Base-by-base conservation (phyloP, 1,140 invertebrate species). In the Sinella curviseta region DNA sequence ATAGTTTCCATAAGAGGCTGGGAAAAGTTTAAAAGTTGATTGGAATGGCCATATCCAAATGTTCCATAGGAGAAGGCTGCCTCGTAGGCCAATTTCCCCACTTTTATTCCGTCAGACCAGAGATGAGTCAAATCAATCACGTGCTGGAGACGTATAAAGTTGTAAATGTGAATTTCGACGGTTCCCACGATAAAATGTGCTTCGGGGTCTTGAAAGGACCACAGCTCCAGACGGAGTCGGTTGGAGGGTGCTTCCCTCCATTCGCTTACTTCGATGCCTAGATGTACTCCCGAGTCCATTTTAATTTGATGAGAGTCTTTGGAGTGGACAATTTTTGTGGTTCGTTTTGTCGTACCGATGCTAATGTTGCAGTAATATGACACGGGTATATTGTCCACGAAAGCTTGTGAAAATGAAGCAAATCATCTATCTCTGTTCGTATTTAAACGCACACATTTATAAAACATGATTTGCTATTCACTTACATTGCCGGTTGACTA, bases 201-300 rank as follows among this genome's bases (percentile, higher is more conserved):
- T 70, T 80, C 78, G 28, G 81, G 81, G 55, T 78, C 78, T 77
- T 82, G 81, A 74, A 80, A 82, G 75, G 67, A 73, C 81, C 81
- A 82, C 0, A 82, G 4, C 60, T 82, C 81, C 3, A 82, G 20
- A 2, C 54, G 26, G 0, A 82, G 35, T 2, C 26, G 26, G 28
- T 82, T 82, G 16, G 8, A 1, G 3, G 31, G 54, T 67, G 74
- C 60, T 26, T 82, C 77, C 2, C 81, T 39, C 73, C 76, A 80
- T 48, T 80, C 78, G 0, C 78, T 78, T n/a, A 82, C 78, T 26
- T 78, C 76, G 24, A 79, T 74, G 0, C 57, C 17, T 1, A 82
- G 73, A 30, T 79, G 70, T 26, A 77, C 39, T 8, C 55, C 30
- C 0, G 70, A n/a, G 31, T 82, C 78, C 3, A 82, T 73, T 33